Conservation (phyloP, 2,113 vertebrate species). For the Proterorhinus semilunaris region DNA sequence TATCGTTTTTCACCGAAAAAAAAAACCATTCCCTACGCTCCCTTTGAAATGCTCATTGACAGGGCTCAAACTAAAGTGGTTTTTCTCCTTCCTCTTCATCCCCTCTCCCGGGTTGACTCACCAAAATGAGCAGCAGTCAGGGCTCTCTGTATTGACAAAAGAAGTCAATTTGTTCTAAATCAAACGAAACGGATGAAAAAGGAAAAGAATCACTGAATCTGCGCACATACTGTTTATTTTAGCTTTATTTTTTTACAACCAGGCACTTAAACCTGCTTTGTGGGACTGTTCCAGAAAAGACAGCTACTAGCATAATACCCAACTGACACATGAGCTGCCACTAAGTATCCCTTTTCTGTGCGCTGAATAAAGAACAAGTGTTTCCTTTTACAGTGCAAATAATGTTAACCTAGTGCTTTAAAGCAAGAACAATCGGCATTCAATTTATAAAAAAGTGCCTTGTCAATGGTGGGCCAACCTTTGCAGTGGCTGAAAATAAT, state of each 20-base stretch:
- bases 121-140: constrained; percentile 3
- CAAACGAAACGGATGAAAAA: background rate
- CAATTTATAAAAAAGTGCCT: too few species aligned
- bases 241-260: background rate
- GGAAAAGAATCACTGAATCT: constrained; percentile 1
- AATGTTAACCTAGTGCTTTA: too few species aligned
- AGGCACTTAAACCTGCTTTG: background rate
- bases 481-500: too few species aligned
- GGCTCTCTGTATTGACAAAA: constrained; percentile 8
- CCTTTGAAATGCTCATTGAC: constrained; percentile 56
- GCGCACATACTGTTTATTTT: constrained; percentile 2
- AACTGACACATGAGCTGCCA: background rate
- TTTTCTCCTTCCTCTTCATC: constrained; percentile 4
- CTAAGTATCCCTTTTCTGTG: background rate
- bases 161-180: constrained; percentile 16
- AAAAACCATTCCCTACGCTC: constrained; percentile 40
- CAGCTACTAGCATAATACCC: background rate
- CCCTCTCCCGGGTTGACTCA: constrained; percentile 27
- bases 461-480: too few species aligned
- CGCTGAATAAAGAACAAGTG: too few species aligned
- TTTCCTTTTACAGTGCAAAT: too few species aligned
- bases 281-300: background rate
- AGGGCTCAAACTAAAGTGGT: constrained; percentile 35
- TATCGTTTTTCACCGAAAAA: constrained; percentile 61
- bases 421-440: too few species aligned